Conservation (phyloP, 2,888 invertebrate species). For the Flexamia atlantica region DNA sequence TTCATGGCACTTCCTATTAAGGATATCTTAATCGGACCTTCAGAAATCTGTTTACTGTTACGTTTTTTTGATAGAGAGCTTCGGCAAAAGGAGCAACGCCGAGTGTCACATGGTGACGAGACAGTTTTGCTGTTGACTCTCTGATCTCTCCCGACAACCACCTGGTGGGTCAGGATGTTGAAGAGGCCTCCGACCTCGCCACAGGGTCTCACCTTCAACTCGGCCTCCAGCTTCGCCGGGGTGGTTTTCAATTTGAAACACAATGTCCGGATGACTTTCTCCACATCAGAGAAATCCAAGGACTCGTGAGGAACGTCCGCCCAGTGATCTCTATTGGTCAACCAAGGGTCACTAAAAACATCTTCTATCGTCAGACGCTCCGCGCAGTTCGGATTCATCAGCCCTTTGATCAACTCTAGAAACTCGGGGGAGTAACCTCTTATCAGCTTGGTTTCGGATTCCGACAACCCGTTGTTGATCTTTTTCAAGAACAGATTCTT, state of each 20-base stretch:
- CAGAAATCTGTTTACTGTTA: neutral
- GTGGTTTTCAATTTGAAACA: constrained; percentile 1
- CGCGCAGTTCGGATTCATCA: neutral
- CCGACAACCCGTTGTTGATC: constrained; percentile 13
- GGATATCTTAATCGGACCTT: neutral
- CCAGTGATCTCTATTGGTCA: constrained; percentile 23
- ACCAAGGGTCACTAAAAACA: neutral
- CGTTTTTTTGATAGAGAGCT: neutral
- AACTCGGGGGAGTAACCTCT: neutral
- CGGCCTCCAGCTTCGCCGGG: neutral
- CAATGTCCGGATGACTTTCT: neutral
- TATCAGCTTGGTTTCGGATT: neutral
- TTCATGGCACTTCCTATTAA: neutral
- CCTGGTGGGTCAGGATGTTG: neutral
- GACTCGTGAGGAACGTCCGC: neutral
- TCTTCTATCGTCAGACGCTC: neutral
- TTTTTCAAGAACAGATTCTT: constrained; percentile 3
- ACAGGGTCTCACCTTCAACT: neutral
- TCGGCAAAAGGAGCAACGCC: neutral
- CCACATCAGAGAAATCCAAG: neutral
- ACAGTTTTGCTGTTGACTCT: neutral
- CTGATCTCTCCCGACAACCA: neutral
- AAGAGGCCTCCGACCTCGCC: neutral
- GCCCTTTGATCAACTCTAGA: constrained; percentile 15
- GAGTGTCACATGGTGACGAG: neutral